Conservation (phyloP, 2,888 invertebrate genomes). For the Diplolepis rosae region DNA sequence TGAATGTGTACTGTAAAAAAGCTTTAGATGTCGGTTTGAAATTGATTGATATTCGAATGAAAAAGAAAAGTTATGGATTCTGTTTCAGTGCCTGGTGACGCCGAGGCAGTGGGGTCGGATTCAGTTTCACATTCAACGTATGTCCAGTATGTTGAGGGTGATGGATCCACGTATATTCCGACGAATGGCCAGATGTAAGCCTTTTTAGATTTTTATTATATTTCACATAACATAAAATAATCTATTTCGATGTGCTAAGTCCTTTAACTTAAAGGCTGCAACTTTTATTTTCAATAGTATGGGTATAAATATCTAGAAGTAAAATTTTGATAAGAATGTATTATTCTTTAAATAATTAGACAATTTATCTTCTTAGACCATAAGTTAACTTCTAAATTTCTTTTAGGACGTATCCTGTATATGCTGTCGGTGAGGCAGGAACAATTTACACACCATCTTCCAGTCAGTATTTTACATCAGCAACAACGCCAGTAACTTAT, state of each 20-base stretch:
- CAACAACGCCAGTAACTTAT: slow-evolving; percentile 78
- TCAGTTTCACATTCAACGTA: slow-evolving; percentile 77
- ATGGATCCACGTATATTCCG: slow-evolving; percentile 77
- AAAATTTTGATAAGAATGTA: no score
- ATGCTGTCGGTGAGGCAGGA: slow-evolving; percentile 82
- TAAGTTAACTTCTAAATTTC: no score
- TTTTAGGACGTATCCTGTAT: slow-evolving; percentile 84
- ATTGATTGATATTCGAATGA: not conserved
- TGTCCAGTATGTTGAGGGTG: slow-evolving; percentile 80
- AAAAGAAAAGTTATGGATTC: slow-evolving; percentile 24
- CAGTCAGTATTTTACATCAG: slow-evolving; percentile 84
- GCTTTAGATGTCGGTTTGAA: not conserved
- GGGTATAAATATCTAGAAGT: no score
- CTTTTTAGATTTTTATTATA: slow-evolving; percentile 17
- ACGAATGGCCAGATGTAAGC: slow-evolving; percentile 81
- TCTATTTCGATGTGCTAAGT: no score
- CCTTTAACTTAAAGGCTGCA: no score
- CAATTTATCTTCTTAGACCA: no score
- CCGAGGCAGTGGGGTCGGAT: slow-evolving; percentile 75
- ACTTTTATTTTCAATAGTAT: no score
- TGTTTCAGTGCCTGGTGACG: slow-evolving; percentile 73
- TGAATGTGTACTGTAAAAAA: not conserved
- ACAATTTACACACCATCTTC: slow-evolving; percentile 79
- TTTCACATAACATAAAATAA: no score
- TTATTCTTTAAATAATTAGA: no score